Evolutionary conservation across 2,797 vertebrate species (phyloP).

Genomic region (Schizothorax lantsangensis): DNA sequence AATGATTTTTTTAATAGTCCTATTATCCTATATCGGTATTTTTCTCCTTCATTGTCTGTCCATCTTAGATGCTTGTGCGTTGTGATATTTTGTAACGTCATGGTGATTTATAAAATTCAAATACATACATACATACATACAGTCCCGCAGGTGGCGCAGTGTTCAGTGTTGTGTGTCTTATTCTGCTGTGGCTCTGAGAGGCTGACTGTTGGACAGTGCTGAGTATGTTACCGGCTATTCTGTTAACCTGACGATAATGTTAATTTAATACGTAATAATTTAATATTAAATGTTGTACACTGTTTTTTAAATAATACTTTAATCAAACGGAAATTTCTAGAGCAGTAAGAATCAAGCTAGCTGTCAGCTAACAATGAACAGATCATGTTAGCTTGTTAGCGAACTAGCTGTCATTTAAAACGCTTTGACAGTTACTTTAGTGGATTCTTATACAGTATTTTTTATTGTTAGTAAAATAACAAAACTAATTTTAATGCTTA

Average conservation of each 20-base stretch:
- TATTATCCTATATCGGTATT: too few species aligned
- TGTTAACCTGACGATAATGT: neutral
- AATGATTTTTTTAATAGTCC: too few species aligned
- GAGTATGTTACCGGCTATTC: conserved; percentile 15
- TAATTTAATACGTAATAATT: neutral
- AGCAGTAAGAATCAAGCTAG: neutral
- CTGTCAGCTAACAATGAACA: neutral
- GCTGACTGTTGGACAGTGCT: neutral
- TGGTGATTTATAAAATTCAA: neutral
- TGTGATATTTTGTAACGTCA: neutral
- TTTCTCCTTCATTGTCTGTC: neutral
- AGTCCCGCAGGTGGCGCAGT: conserved; percentile 20
- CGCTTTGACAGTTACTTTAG: neutral
- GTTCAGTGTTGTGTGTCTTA: neutral
- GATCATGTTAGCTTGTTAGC: conserved; percentile 5
- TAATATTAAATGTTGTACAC: neutral
- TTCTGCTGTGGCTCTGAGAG: neutral
- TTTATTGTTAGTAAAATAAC: neutral
- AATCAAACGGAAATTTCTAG: neutral
- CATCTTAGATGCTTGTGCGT: neutral
- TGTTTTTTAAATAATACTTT: neutral
- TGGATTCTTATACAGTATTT: neutral
- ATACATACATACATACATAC: neutral
- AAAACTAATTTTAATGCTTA: neutral
- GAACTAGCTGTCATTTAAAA: neutral